Percentiles rank a stretch among this genome's conserved stretches.
phyloP scores from a whole-genome alignment of 2,888 invertebrate species.

The Sinhomidia bicolor region DNA sequence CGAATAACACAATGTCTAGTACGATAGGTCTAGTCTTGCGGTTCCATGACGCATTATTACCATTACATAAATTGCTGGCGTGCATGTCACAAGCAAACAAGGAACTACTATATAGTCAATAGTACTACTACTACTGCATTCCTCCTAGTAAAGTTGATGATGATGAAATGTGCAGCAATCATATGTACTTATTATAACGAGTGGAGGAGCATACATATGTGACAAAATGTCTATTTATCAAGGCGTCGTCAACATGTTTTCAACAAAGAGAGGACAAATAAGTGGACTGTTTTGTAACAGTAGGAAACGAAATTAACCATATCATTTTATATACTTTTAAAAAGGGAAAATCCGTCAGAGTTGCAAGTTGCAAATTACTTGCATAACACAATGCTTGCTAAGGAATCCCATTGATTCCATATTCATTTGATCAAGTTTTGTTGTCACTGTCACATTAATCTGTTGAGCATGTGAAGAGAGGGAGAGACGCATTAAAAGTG shows the following conservation, averaged over 20 bases:
- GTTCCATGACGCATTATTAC: background rate
- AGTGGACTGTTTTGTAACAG: slow-evolving; percentile 3
- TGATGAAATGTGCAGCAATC: background rate
- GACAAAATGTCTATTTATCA: background rate
- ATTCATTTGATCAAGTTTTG: background rate
- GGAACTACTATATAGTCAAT: background rate
- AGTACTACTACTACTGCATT: too few relatives aligned
- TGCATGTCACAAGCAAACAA: background rate
- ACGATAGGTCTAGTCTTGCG: background rate
- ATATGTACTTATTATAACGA: background rate
- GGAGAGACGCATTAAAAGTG: too few relatives aligned
- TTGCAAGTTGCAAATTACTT: background rate
- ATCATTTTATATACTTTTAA: background rate
- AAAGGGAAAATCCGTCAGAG: background rate
- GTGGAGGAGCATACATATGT: background rate
- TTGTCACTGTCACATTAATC: background rate
- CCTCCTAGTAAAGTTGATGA: background rate
- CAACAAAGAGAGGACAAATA: background rate
- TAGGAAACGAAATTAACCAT: slow-evolving; percentile 1
- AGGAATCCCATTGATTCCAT: background rate
- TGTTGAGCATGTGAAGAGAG: background rate
- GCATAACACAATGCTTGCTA: background rate
- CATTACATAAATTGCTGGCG: background rate
- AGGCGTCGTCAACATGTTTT: slow-evolving; percentile 31
- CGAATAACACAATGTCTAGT: too few relatives aligned